These are phyloP conservation scores for Erebia palarica DNA, from an alignment of 2,888 invertebrate species.

Conservation along the genomic window DNA sequence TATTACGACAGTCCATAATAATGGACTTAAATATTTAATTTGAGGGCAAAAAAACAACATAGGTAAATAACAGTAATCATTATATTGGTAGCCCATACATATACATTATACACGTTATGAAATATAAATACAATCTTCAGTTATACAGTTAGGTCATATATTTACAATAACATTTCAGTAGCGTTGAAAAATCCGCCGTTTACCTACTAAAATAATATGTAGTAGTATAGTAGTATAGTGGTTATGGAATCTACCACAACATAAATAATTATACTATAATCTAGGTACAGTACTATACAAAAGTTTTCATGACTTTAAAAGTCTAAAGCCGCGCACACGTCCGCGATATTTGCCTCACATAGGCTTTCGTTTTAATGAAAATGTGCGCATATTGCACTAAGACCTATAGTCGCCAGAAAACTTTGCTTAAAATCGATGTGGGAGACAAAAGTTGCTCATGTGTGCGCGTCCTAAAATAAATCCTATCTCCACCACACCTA, in stretches of 20 bases:
- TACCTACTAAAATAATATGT: constrained; percentile 3
- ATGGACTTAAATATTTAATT: neutral
- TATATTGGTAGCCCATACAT: constrained; percentile 68
- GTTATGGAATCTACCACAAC: constrained; percentile 29
- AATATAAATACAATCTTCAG: constrained; percentile 73
- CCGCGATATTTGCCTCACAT: neutral
- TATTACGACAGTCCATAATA: too few species aligned
- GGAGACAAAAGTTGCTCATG: neutral
- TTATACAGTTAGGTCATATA: constrained; percentile 35
- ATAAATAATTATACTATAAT: constrained; percentile 19
- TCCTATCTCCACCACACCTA: neutral
- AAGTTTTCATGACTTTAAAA: neutral
- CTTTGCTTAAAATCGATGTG: neutral
- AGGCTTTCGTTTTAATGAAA: neutral
- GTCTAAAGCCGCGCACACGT: neutral
- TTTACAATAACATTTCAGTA: constrained; percentile 52
- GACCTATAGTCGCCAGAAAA: neutral
- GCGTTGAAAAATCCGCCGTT: constrained; percentile 19
- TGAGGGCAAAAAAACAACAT: constrained; percentile 47
- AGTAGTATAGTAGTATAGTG: neutral
- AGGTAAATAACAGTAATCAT: constrained; percentile 70
- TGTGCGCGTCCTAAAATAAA: neutral
- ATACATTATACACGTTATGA: constrained; percentile 64
- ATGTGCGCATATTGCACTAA: neutral
- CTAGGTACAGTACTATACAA: constrained; percentile 14